These are phyloP conservation scores for Hypomecis punctinalis DNA, from an alignment of 2,888 invertebrate genomes.

Conservation along the genomic window DNA sequence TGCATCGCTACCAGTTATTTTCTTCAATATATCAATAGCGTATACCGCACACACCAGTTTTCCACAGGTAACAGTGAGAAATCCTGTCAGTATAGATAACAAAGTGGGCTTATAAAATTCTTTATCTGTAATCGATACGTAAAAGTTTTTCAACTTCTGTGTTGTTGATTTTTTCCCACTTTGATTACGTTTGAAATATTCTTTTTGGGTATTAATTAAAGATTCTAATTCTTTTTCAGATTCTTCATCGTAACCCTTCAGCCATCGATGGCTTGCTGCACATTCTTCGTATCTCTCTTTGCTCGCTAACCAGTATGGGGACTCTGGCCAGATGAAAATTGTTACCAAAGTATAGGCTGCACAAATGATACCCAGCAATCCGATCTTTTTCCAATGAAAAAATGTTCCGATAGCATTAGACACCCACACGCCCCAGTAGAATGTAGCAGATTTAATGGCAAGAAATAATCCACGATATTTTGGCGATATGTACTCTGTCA, in stretches of 20 bases:
- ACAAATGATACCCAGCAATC: slow-evolving; percentile 40
- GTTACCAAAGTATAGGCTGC: slow-evolving; percentile 38
- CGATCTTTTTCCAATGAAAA: slow-evolving; percentile 51
- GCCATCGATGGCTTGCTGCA: slow-evolving; percentile 49
- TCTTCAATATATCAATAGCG: slow-evolving; percentile 58
- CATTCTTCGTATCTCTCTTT: slow-evolving; percentile 54
- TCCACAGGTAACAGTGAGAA: slow-evolving; percentile 47
- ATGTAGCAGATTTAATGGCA: slow-evolving; percentile 48
- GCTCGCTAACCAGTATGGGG: slow-evolving; percentile 60
- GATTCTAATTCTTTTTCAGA: slow-evolving; percentile 53
- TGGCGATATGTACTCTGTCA: slow-evolving; percentile 55
- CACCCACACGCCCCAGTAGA: slow-evolving; percentile 52
- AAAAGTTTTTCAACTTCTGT: slow-evolving; percentile 23
- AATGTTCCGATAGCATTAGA: slow-evolving; percentile 54
- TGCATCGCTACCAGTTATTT: slow-evolving; percentile 51
- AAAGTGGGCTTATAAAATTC: slow-evolving; percentile 56
- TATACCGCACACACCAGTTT: slow-evolving; percentile 57
- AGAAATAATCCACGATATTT: slow-evolving; percentile 53
- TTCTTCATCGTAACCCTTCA: slow-evolving; percentile 52
- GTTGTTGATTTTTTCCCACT: slow-evolving; percentile 7
- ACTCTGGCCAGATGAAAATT: slow-evolving; percentile 50
- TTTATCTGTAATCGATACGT: slow-evolving; percentile 33
- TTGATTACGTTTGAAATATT: slow-evolving; percentile 35
- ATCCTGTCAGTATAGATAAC: slow-evolving; percentile 41
- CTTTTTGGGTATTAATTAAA: slow-evolving; percentile 48